phyloP scores from a whole-genome alignment of 2,888 invertebrate genomes.

The Artemia sinica region DNA sequence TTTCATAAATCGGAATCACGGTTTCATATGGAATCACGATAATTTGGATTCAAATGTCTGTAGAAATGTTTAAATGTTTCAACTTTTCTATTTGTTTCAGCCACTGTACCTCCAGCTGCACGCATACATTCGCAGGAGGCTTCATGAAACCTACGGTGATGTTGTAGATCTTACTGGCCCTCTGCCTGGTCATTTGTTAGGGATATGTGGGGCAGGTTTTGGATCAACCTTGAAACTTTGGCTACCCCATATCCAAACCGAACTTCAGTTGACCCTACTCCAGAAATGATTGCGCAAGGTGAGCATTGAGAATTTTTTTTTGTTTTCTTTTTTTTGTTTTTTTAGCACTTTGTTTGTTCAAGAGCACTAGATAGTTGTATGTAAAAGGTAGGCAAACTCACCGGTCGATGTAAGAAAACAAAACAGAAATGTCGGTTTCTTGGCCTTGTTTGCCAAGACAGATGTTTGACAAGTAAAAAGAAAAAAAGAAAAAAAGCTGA shows the following conservation, averaged over 20 bases:
- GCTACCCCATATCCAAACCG: conserved; percentile 27
- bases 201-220: conserved; percentile 31
- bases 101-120: conserved; percentile 33
- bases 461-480: no score
- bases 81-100: conserved; percentile 21
- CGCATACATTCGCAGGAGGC: conserved; percentile 31
- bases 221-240: conserved; percentile 27
- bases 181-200: conserved; percentile 36
- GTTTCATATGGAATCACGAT: no score
- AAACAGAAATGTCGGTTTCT: no score
- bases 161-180: conserved; percentile 28
- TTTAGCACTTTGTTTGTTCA: no score
- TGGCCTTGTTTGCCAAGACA: no score
- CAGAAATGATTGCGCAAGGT: conserved; percentile 24
- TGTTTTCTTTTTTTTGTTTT: no score
- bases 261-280: conserved; percentile 27
- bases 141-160: conserved; percentile 30
- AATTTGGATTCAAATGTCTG: no score
- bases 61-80: conserved; percentile 23
- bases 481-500: no score
- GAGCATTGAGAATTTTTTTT: conserved; percentile 6
- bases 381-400: no score
- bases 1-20: no score
- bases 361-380: no score
- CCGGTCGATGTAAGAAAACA: no score